These are phyloP conservation scores for Drosophila miranda DNA, from an alignment of 1,140 invertebrate genomes.

Conservation along the genomic window DNA sequence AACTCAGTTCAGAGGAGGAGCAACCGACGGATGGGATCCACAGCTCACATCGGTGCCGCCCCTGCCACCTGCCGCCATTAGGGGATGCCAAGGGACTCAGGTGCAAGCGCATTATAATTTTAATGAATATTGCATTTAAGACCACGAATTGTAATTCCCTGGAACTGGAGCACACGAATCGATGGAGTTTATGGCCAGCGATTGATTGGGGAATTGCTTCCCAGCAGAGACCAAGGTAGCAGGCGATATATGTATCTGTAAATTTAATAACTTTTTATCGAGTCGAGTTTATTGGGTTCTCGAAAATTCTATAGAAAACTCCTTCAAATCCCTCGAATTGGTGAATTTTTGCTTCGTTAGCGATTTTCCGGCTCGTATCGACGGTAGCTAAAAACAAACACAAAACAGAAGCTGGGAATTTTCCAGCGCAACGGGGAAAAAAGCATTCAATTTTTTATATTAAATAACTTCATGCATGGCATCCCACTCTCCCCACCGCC, in stretches of 20 bases:
- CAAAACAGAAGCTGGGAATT: conserved; percentile 28
- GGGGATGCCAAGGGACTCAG: neutral
- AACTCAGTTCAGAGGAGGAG: neutral
- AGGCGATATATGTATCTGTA: too few relatives aligned
- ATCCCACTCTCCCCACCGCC: conserved; percentile 13
- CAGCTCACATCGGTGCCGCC: conserved; percentile 33
- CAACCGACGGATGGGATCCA: too few relatives aligned
- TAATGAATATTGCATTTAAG: conserved; percentile 67
- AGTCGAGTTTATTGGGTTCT: too few relatives aligned
- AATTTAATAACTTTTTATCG: too few relatives aligned
- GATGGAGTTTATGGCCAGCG: too few relatives aligned
- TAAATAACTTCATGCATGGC: conserved; percentile 77
- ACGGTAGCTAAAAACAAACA: conserved; percentile 39
- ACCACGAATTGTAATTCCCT: conserved; percentile 52
- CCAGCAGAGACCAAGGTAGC: too few relatives aligned
- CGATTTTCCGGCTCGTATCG: conserved; percentile 52
- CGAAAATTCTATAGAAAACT: too few relatives aligned
- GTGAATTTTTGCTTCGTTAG: conserved; percentile 30
- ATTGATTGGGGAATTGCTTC: too few relatives aligned
- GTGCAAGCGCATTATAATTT: conserved; percentile 49
- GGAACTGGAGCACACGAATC: neutral
- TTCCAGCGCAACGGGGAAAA: conserved; percentile 16
- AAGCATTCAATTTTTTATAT: conserved; percentile 76
- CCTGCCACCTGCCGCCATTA: conserved; percentile 24
- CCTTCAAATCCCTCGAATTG: conserved; percentile 11